These are phyloP conservation scores for Trichogramma dendrolimi DNA, from an alignment of 2,888 invertebrate species.

Conservation along the genomic window DNA sequence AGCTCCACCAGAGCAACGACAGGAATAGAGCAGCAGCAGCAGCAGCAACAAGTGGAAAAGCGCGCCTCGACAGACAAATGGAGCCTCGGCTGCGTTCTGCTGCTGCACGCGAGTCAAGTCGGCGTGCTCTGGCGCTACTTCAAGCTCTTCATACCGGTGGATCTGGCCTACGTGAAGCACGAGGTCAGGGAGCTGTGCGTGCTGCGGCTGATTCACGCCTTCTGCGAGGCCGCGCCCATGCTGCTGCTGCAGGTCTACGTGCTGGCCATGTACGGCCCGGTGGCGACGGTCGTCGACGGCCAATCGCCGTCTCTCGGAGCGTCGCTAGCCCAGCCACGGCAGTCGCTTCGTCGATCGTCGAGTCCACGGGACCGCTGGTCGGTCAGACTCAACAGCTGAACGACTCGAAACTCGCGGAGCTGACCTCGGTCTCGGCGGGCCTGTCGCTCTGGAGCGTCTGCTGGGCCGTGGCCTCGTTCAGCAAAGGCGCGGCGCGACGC, in stretches of 20 bases:
- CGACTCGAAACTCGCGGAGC: slow-evolving; percentile 45
- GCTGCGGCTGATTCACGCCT: slow-evolving; percentile 79
- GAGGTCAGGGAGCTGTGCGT: slow-evolving; percentile 72
- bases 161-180: slow-evolving; percentile 75
- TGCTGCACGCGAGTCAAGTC: slow-evolving; percentile 65
- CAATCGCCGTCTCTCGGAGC: background rate
- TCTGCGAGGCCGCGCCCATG: slow-evolving; percentile 86
- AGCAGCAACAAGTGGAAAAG: slow-evolving; percentile 35
- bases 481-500: slow-evolving; percentile 73
- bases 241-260: slow-evolving; percentile 76
- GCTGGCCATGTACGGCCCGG: slow-evolving; percentile 13
- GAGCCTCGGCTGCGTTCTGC: slow-evolving; percentile 54
- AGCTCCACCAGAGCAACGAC: slow-evolving; percentile 30
- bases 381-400: background rate
- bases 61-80: slow-evolving; percentile 38
- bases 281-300: slow-evolving; percentile 53
- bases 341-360: background rate
- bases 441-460: slow-evolving; percentile 81
- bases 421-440: slow-evolving; percentile 76
- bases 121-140: slow-evolving; percentile 80
- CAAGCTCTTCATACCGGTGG: slow-evolving; percentile 77
- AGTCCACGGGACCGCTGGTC: background rate
- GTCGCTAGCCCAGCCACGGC: background rate
- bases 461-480: slow-evolving; percentile 87
- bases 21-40: slow-evolving; percentile 24